Percentiles rank a stretch among this genome's conserved stretches.
Conservation (phyloP, 1,140 invertebrate species). For the Eumaeus atala region DNA sequence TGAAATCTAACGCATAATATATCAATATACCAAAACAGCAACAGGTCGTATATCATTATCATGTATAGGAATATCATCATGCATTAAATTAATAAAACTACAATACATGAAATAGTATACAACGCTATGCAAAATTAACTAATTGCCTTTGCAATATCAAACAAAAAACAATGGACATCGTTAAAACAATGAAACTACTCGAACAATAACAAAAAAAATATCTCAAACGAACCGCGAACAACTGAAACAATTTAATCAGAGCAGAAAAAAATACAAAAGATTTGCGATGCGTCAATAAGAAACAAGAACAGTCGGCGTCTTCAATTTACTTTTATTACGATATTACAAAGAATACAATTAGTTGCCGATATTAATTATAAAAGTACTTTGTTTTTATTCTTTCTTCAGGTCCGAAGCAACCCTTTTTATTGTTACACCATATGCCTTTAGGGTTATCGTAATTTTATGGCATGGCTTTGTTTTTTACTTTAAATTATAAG, state of each 20-base stretch:
- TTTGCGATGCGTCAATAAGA: conserved; percentile 33
- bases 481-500: neutral
- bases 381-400: conserved; percentile 53
- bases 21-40: neutral
- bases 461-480: conserved; percentile 8
- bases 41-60: neutral
- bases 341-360: conserved; percentile 55
- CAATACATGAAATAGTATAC: neutral
- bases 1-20: neutral
- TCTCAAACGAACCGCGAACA: conserved; percentile 32
- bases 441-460: conserved; percentile 38
- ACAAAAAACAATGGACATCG: conserved; percentile 16
- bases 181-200: conserved; percentile 20
- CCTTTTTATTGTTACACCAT: conserved; percentile 35
- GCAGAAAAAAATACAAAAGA: conserved; percentile 41
- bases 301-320: conserved; percentile 30
- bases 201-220: conserved; percentile 27
- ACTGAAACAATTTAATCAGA: conserved; percentile 39
- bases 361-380: conserved; percentile 63
- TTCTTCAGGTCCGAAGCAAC: conserved; percentile 23
- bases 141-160: conserved; percentile 3
- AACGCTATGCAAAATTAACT: neutral
- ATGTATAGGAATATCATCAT: neutral
- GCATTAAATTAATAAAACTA: neutral
- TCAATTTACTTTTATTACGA: conserved; percentile 38